A percentile compares a stretch with the other conserved stretches of the same genome.
These are phyloP conservation scores for cat (Felis catus) DNA, from an alignment of 2,113 vertebrate species.

Conservation along the genomic window F.catus_Fca126_mat1.0 CM031424.1:11811001-11811500, in stretches of 20 bases:
- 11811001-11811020: not conserved
- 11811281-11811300: no score
- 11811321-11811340: no score
- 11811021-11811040: not conserved
- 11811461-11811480: not conserved
- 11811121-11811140: not conserved
- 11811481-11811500: not conserved
- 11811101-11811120: not conserved
- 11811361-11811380: no score
- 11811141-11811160: not conserved
- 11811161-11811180: no score
- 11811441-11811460: not conserved
- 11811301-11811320: no score
- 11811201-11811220: no score
- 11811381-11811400: no score
- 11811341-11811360: no score
- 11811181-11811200: no score
- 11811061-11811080: conserved; percentile 13
- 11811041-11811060: not conserved
- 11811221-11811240: no score
- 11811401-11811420: not conserved
- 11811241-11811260: no score
- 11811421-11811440: not conserved
- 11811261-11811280: no score
- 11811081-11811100: not conserved